Evolutionary conservation across 1,140 invertebrate genomes (phyloP), one percentile per base, ranked within the genome.

Genomic region (Nomia melanderi): DNA sequence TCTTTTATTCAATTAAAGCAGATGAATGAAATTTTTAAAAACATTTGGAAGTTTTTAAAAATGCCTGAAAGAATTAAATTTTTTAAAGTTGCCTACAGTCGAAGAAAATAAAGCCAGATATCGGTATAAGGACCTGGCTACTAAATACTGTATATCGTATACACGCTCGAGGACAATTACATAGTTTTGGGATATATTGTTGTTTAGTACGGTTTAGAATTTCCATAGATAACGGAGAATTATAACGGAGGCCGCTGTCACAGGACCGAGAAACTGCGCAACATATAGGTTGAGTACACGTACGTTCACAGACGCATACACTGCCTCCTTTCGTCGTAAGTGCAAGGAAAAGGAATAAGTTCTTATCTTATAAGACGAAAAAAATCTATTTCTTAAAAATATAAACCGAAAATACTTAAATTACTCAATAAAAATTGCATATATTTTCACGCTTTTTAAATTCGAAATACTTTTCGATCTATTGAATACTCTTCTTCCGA

Each of bases 181-280:
- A 87, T 89, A 90, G 88, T 90, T 90, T 89, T 88, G 86, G 87
- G 82, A 84, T 90, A 88, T 87, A 89, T 89, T 88, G 88, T 90
- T 90, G 88, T 90, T 89, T 89, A 89, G 88, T 87, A 87, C 72
- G 85, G 88, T 89, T 90, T 90, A 90, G 88, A 90, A 90, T 90
- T 91, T 91, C 88, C 88, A 90, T 90, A 91, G 89, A 91, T 91
- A 91, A 90, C 87, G 81, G 86, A 88, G 88, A 90, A 90, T 91
- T 90, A 91, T 89, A 87, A 90, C 82, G 85, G 81, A 84, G 81
- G 70, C 77, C 74, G 77, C 78, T 86, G 85, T 84, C 84, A 82
- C 85, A 75, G 85, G 74, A 86, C 78, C 81, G 83, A 82, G 86
- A 82, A 87, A 83, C 82, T 77, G 71, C 78, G 56, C 66, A n/a